Percentiles rank a stretch among this genome's conserved stretches.
phyloP scores from a whole-genome alignment of 92 coral and sea anemone species.

The Desmophyllum pertusum region DNA sequence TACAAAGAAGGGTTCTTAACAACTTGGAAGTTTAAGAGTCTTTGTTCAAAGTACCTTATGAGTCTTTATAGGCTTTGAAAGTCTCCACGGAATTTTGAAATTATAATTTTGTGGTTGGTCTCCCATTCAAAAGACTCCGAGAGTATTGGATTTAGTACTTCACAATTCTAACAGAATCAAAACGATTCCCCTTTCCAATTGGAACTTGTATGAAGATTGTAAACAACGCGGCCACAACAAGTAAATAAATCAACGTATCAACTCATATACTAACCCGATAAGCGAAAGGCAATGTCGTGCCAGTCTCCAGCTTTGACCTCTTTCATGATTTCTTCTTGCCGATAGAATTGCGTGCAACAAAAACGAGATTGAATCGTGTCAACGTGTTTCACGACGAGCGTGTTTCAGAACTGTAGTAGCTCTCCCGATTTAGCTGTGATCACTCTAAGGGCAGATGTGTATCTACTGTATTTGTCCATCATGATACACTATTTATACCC shows the following conservation, averaged over 20 bases:
- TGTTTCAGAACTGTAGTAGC: background rate
- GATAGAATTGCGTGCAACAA: background rate
- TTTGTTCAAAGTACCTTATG: background rate
- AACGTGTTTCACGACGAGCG: background rate
- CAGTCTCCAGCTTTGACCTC: constrained; percentile 29
- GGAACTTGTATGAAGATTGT: background rate
- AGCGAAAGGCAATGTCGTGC: constrained; percentile 46
- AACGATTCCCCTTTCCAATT: background rate
- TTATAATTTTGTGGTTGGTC: background rate
- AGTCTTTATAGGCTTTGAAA: background rate
- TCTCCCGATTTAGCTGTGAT: constrained; percentile 7
- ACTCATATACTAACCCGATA: constrained; percentile 33
- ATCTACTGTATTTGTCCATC: constrained; percentile 1
- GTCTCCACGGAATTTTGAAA: background rate
- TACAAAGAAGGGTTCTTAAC: background rate
- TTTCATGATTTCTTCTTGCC: background rate
- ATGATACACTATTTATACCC: constrained; percentile 28
- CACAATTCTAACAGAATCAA: background rate
- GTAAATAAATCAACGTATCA: constrained; percentile 1
- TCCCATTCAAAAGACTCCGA: background rate
- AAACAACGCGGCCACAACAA: background rate
- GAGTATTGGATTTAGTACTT: background rate
- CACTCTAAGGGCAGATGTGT: constrained; percentile 12
- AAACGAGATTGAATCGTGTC: background rate
- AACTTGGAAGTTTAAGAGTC: background rate